phyloP scores from a whole-genome alignment of 2,113 vertebrate species.

The Parus major region DNA sequence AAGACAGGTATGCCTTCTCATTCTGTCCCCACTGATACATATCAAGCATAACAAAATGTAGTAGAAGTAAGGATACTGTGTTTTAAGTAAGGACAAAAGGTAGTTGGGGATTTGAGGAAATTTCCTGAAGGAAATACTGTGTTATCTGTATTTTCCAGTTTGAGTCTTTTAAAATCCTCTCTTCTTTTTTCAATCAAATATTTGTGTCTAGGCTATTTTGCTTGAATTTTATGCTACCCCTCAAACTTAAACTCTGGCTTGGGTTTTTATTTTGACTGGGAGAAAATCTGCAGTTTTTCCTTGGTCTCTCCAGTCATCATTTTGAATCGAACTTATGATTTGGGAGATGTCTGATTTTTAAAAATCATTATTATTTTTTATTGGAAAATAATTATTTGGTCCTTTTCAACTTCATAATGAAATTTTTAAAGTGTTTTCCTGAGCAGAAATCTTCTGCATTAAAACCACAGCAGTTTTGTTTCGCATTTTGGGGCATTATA shows the following conservation, averaged over 20 bases:
- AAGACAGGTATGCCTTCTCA: background rate
- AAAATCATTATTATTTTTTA: background rate
- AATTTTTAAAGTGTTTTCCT: background rate
- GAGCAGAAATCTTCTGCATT: background rate
- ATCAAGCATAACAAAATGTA: background rate
- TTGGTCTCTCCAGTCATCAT: background rate
- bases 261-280: background rate
- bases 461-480: background rate
- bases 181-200: background rate
- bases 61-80: background rate
- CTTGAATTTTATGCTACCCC: background rate
- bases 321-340: background rate
- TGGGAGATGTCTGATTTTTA: background rate
- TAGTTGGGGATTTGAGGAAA: background rate
- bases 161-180: background rate
- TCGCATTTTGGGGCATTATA: background rate
- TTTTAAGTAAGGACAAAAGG: background rate
- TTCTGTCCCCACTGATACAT: background rate
- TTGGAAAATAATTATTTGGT: background rate
- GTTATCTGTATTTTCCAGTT: background rate
- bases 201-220: background rate
- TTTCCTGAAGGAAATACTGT: background rate
- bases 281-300: background rate
- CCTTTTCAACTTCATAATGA: background rate
- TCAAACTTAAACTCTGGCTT: background rate